phyloP scores from a whole-genome alignment of 2,888 invertebrate species.

The Chrysina gloriosa region DNA sequence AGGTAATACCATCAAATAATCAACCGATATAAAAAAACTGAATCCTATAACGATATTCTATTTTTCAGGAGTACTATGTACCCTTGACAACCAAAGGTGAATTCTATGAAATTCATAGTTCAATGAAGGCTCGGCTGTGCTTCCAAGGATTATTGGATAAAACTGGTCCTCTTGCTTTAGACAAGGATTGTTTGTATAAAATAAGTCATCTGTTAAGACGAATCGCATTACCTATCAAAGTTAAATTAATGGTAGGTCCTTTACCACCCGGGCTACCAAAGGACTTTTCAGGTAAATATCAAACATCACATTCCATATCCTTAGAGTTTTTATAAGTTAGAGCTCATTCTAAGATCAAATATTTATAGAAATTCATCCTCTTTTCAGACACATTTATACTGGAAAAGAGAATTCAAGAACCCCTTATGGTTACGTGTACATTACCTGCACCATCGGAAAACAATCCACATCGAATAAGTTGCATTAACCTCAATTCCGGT shows the following conservation, averaged over 20 bases:
- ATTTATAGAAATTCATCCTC: no score
- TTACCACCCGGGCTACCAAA: constrained; percentile 71
- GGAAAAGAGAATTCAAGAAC: constrained; percentile 73
- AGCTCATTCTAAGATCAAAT: no score
- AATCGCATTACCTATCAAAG: constrained; percentile 71
- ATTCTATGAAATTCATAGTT: constrained; percentile 76
- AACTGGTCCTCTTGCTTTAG: constrained; percentile 65
- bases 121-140: constrained; percentile 69
- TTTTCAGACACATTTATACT: constrained; percentile 69
- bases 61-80: constrained; percentile 74
- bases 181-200: constrained; percentile 67
- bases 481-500: constrained; percentile 69
- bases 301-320: no score
- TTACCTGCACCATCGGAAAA: constrained; percentile 69
- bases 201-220: constrained; percentile 69
- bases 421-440: constrained; percentile 75
- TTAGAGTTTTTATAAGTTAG: no score
- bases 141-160: constrained; percentile 68
- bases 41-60: no score
- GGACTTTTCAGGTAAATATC: constrained; percentile 75
- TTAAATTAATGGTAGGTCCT: constrained; percentile 71
- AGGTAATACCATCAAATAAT: constrained; percentile 66
- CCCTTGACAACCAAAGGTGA: constrained; percentile 81
- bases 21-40: no score
- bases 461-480: constrained; percentile 67